phyloP scores from a whole-genome alignment of 2,797 vertebrate species.

The Betta splendens region DNA sequence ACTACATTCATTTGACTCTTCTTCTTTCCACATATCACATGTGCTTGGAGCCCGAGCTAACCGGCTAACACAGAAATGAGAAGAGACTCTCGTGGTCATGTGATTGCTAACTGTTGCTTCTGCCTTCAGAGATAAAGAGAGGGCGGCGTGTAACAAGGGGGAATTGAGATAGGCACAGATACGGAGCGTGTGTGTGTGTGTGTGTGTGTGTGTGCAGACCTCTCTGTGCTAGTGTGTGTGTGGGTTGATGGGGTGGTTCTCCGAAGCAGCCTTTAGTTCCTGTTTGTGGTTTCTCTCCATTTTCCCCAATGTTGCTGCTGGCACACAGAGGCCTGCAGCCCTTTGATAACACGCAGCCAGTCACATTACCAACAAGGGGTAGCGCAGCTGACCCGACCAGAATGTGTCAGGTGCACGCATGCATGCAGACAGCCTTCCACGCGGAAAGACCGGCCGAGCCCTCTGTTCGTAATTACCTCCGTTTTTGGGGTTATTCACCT shows the following conservation, averaged over 20 bases:
- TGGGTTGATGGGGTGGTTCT: slow-evolving; percentile 36
- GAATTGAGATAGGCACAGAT: slow-evolving; percentile 9
- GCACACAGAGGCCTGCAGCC: slow-evolving; percentile 44
- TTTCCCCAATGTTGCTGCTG: slow-evolving; percentile 27
- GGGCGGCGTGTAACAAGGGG: slow-evolving; percentile 21
- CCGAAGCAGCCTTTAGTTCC: slow-evolving; percentile 53
- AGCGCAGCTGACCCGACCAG: slow-evolving; percentile 27
- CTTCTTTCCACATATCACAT: slow-evolving; percentile 10
- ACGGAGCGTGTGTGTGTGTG: slow-evolving; percentile 1
- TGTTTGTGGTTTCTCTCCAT: slow-evolving; percentile 49
- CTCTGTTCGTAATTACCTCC: slow-evolving; percentile 21
- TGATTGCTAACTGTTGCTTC: slow-evolving; percentile 72
- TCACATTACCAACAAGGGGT: slow-evolving; percentile 47
- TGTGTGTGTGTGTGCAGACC: neutral
- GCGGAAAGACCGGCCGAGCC: neutral
- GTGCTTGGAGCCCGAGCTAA: slow-evolving; percentile 10
- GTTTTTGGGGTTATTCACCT: slow-evolving; percentile 25
- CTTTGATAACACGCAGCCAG: slow-evolving; percentile 57
- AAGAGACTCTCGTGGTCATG: slow-evolving; percentile 20
- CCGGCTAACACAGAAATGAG: slow-evolving; percentile 11
- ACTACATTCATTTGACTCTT: slow-evolving; percentile 6
- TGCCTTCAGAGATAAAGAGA: slow-evolving; percentile 50
- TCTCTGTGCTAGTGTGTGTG: neutral
- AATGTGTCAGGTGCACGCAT: slow-evolving; percentile 1
- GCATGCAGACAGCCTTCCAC: neutral